Conservation (phyloP, 2,797 vertebrate species). For the Rhodeus uyekii region DNA sequence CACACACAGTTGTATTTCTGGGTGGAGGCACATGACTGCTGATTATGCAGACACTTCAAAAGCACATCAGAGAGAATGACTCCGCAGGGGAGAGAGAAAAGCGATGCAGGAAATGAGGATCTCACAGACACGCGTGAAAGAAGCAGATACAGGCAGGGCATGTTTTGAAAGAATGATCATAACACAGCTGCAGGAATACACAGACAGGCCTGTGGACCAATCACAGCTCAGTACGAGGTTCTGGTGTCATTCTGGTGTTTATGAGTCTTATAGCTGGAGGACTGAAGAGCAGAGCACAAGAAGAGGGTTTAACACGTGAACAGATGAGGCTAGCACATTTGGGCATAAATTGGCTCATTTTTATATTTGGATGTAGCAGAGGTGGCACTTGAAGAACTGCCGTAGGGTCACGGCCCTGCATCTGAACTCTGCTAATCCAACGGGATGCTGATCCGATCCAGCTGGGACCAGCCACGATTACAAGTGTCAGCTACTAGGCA, state of each 20-base stretch:
- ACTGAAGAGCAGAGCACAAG: background rate
- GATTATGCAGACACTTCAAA: constrained; percentile 50
- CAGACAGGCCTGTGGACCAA: background rate
- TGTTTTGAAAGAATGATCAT: constrained; percentile 23
- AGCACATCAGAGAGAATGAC: constrained; percentile 44
- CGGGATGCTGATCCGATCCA: constrained; percentile 29
- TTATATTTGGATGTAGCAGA: background rate
- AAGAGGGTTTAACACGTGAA: background rate
- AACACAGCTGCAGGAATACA: constrained; percentile 24
- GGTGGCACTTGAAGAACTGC: background rate
- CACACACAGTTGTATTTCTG: constrained; percentile 44
- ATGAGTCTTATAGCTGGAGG: background rate
- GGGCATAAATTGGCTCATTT: constrained; percentile 34
- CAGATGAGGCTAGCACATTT: background rate
- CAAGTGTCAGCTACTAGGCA: background rate
- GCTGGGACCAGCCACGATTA: constrained; percentile 31
- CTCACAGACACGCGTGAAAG: background rate
- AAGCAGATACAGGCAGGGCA: constrained; percentile 10
- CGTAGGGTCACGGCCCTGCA: background rate
- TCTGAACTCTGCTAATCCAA: constrained; percentile 52
- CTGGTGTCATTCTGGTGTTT: background rate
- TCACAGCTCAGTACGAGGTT: background rate
- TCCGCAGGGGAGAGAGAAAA: constrained; percentile 20
- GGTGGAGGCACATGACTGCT: constrained; percentile 44
- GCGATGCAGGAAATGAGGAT: constrained; percentile 17